phyloP scores from a whole-genome alignment of 2,888 invertebrate genomes.

The Melieria omissa region DNA sequence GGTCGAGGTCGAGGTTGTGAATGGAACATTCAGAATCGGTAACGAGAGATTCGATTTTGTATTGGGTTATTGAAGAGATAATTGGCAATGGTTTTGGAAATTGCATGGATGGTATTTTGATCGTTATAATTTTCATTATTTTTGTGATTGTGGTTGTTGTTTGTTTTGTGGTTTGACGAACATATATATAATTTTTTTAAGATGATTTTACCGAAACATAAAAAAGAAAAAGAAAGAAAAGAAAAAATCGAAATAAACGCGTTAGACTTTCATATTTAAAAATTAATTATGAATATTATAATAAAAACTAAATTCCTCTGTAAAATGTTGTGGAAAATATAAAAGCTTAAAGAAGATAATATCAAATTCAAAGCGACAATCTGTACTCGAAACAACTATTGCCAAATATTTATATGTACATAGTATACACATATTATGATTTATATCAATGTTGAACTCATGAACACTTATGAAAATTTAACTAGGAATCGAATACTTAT shows the following conservation, averaged over 20 bases:
- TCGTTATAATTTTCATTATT: constrained; percentile 44
- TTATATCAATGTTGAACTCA: not conserved
- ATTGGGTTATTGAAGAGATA: no score
- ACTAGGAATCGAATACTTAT: no score
- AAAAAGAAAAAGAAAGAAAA: constrained; percentile 63
- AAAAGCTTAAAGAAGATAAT: constrained; percentile 32
- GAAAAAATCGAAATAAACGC: constrained; percentile 67
- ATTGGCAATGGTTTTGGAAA: no score
- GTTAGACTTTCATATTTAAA: constrained; percentile 65
- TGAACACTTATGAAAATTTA: constrained; percentile 8
- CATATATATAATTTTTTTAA: constrained; percentile 67
- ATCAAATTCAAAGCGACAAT: constrained; percentile 26
- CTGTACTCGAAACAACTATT: constrained; percentile 15
- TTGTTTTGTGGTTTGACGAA: constrained; percentile 59
- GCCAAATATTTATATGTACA: constrained; percentile 5
- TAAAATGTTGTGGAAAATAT: constrained; percentile 27
- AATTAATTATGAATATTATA: constrained; percentile 47
- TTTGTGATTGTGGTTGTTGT: constrained; percentile 37
- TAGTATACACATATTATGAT: no score
- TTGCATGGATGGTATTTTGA: constrained; percentile 37
- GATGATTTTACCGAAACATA: constrained; percentile 62
- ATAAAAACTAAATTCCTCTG: constrained; percentile 27
- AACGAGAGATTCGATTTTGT: no score
- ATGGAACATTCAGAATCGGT: no score
- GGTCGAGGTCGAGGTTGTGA: no score